Base-by-base conservation (phyloP, 2,888 invertebrate species). In the Luperina nickerlii region DNA sequence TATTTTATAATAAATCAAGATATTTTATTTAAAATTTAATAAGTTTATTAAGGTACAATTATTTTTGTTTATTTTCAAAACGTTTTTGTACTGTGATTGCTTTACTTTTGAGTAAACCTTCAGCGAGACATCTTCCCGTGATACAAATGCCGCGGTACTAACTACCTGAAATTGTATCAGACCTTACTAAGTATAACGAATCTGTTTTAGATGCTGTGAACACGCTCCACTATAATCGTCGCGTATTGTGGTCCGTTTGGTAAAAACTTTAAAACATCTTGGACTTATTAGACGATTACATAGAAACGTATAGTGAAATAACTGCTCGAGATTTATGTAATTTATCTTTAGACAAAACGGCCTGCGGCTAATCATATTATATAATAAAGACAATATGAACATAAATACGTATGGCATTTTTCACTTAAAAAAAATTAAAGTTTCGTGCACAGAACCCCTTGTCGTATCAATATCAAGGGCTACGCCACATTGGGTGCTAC, bases 381-480 rank as follows among this genome's bases (percentile, higher is more conserved):
- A 24, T 8, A 67, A 54, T 18, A 48, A 32, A 51, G 15, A 45
- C 5, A 11, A n/a, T 7, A 24, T 57, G 24, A 57, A 45, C n/a
- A 45, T 20, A 9, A 42, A 38, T 63, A 11, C 74, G 11, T 62
- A 24, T 20, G 7, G 0, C 0, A 45, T 45, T 63, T 32, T 32
- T 38, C 8, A 45, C n/a, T 11, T 11, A 66, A 51, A n/a, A n/a
- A 27, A 27, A 32, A 51, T 48, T 60, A 18, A 38, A 66, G 27
- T 0, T 79, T 69, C 51, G 32, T 60, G n/a, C 38, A 24, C 66
- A 32, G 18, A 70, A 54, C 84, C 60, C 51, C 51, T 66, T 65
- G 20, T 48, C 38, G 38, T 84, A 76, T 80, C 76, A 51, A 67
- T 84, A 84, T 76, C 57, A 80, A 70, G 73, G 42, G 27, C 54